A percentile compares a stretch with the other conserved stretches of the same genome.
Evolutionary conservation across 2,888 invertebrate genomes (phyloP).

Genomic region (Orchestes rusci): DNA sequence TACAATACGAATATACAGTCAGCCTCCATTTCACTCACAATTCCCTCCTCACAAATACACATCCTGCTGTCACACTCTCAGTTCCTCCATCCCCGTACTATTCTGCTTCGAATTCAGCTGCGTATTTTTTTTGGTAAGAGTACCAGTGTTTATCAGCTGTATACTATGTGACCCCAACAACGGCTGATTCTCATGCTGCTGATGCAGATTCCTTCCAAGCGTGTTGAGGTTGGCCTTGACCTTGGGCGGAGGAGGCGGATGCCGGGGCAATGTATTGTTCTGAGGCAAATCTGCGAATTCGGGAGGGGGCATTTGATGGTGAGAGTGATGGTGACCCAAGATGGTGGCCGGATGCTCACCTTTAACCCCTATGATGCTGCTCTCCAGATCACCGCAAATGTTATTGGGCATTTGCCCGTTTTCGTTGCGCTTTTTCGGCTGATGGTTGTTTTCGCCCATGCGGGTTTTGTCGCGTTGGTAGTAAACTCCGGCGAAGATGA

Average conservation of each 20-base stretch:
- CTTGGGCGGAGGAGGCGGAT: slow-evolving; percentile 55
- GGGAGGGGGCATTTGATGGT: slow-evolving; percentile 73
- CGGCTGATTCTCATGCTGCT: slow-evolving; percentile 57
- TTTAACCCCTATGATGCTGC: slow-evolving; percentile 44
- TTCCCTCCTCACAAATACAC: slow-evolving; percentile 32
- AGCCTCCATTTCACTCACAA: too few relatives aligned
- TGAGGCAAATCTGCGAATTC: slow-evolving; percentile 76
- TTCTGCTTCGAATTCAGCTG: slow-evolving; percentile 53
- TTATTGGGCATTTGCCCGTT: slow-evolving; percentile 86
- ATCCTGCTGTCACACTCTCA: slow-evolving; percentile 68
- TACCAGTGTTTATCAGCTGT: slow-evolving; percentile 70
- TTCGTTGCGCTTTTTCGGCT: slow-evolving; percentile 65
- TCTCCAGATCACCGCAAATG: slow-evolving; percentile 77
- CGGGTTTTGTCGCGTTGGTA: slow-evolving; percentile 84
- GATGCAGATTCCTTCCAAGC: slow-evolving; percentile 46
- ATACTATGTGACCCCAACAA: slow-evolving; percentile 68
- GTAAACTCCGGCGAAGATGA: slow-evolving; percentile 92
- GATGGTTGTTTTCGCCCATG: slow-evolving; percentile 51
- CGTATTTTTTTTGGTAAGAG: slow-evolving; percentile 69
- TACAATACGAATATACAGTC: too few relatives aligned
- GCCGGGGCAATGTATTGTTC: slow-evolving; percentile 68
- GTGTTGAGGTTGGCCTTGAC: slow-evolving; percentile 58
- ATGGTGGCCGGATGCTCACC: slow-evolving; percentile 67
- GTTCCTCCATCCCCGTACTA: slow-evolving; percentile 67
- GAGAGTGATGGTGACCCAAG: slow-evolving; percentile 66